Base-by-base conservation (phyloP, 2,888 invertebrate genomes). In the Parasteatoda lunata region DNA sequence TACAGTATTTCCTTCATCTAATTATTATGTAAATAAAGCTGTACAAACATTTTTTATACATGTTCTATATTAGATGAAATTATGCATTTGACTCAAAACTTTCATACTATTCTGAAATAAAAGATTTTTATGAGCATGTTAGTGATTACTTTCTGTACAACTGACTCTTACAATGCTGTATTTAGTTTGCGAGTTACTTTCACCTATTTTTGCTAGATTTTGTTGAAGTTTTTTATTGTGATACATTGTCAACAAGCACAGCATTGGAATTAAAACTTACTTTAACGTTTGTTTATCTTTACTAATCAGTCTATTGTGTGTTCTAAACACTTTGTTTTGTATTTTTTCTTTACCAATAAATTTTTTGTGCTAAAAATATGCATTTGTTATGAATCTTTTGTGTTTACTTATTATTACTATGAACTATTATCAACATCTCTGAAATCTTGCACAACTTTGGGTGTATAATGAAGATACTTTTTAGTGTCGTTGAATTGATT, bases 11-110 rank as follows among this genome's bases (percentile, higher is more conserved):
- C 72, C 71, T 70, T 86, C 45, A 15, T 80, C 84, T 73, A 72
- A 86, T 70, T 66, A 81, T 65, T 54, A 13, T 86, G 85, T 86
- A 86, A 86, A 86, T 86, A 86, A 70, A 76, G 80, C 76, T 86
- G 85, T 86, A 86, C 85, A 86, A 86, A 80, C 80, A 80, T 80
- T 86, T 59, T 86, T 86, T 86, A 86, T 86, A 86, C 85, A 80
- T 86, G 85, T 81, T 86, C 85, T 86, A 80, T 76, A 86, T 86
- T 86, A 86, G 77, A 76, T 86, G 52, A 80, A 86, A 75, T 69
- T 86, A 77, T 86, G 85, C 85, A 80, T 86, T 80, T 69, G 76
- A 85, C 80, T 86, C 79, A 8, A 71, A 79, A 71, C 76, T 86
- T 86, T 86, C 75, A 80, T 80, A 80, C 85, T 81, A 66, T 49